Conservation (phyloP, 1,140 invertebrate genomes). For the Papilio helenus region DNA sequence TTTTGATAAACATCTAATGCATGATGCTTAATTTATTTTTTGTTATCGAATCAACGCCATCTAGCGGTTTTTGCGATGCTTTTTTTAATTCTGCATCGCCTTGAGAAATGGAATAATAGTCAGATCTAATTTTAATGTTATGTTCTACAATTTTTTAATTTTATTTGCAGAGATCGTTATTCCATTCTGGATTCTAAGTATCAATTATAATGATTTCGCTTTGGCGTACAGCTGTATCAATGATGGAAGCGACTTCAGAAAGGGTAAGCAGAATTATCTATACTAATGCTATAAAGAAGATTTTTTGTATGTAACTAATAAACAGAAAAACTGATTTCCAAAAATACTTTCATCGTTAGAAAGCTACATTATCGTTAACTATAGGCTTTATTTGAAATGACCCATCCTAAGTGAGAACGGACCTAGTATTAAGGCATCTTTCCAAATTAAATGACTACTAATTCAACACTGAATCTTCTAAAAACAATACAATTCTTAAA, state of each 20-base stretch:
- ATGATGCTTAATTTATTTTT: no score
- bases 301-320: no score
- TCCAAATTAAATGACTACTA: background rate
- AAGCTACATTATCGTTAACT: no score
- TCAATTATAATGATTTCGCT: conserved; percentile 63
- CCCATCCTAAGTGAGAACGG: no score
- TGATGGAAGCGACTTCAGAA: conserved; percentile 47
- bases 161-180: conserved; percentile 50
- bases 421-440: no score
- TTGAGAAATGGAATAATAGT: no score
- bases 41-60: background rate
- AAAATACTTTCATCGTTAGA: no score
- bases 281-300: no score
- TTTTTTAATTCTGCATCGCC: no score
- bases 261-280: conserved; percentile 44
- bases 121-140: background rate
- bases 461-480: background rate
- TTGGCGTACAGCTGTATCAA: conserved; percentile 67
- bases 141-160: background rate
- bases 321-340: no score
- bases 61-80: background rate
- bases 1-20: no score
- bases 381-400: no score
- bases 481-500: background rate
- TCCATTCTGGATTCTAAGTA: conserved; percentile 63